A percentile compares a stretch with the other conserved stretches of the same genome.
Conservation (phyloP, 1,140 invertebrate genomes). For the Penaeus chinensis region DNA sequence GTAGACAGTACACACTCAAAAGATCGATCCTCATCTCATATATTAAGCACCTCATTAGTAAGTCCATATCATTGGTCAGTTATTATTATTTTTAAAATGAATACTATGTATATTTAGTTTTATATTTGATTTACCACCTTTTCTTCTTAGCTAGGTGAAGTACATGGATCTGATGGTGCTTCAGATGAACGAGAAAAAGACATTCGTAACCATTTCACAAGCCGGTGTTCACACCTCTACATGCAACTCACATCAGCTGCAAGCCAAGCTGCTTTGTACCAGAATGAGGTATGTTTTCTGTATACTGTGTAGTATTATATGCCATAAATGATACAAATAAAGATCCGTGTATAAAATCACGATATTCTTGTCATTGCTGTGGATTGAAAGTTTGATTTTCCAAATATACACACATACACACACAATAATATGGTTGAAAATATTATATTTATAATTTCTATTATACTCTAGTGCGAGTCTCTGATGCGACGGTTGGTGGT, state of each 20-base stretch:
- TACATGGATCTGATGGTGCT: slow-evolving; percentile 33
- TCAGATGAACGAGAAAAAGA: slow-evolving; percentile 55
- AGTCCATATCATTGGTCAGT: not conserved
- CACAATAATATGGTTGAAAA: no score
- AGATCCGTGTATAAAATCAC: not conserved
- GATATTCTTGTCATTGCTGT: no score
- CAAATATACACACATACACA: not conserved
- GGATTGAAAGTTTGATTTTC: not conserved
- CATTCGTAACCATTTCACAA: slow-evolving; percentile 52
- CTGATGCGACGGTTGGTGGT: slow-evolving; percentile 46
- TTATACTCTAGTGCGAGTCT: slow-evolving; percentile 46
- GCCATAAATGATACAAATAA: not conserved
- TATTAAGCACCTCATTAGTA: slow-evolving; percentile 36
- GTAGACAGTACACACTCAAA: slow-evolving; percentile 18
- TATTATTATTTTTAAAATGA: not conserved
- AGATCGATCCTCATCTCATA: slow-evolving; percentile 28
- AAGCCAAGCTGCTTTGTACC: slow-evolving; percentile 50
- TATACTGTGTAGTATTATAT: not conserved
- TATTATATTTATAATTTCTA: not conserved
- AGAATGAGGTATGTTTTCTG: slow-evolving; percentile 41
- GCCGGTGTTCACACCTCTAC: slow-evolving; percentile 52
- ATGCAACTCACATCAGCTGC: slow-evolving; percentile 51
- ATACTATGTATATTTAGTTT: not conserved
- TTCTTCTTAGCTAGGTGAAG: slow-evolving; percentile 48
- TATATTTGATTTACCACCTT: not conserved